Evolutionary conservation across 1,140 invertebrate species (phyloP), one percentile per base, ranked within the genome.

Genomic region (Musca vetustissima): DNA sequence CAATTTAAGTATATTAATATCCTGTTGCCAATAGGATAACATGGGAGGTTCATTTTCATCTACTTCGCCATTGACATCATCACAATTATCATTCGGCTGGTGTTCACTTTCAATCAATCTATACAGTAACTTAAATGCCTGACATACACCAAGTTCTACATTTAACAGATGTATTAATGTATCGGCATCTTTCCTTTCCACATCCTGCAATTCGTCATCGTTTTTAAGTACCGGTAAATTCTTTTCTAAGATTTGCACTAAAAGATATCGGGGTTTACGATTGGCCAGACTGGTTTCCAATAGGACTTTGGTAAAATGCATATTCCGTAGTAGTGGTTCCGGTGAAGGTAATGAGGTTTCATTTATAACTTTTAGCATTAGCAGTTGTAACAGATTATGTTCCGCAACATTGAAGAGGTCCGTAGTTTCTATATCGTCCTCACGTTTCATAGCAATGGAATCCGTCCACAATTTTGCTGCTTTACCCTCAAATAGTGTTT

Each of bases 391-490:
- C 6, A 43, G 36, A 13, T 43, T 43, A 0, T 57, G 61, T 43
- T 32, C n/a, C 11, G 8, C 36, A 19, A 1, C 17, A 19, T 24
- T 22, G 8, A 43, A 8, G 8, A 43, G 19, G 47, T 47, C 25
- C 19, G 64, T 21, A 13, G 47, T 28, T 22, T 22, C 8, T 24
- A n/a, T 15, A 2, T 24, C 1, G 59, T 49, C 59, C 65, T 52
- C 17, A 65, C 67, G 73, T n/a, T 67, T 47, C 21, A 64, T 49
- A 13, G 55, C 49, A 48, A 80, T 47, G 1, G 75, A 69, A 70
- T 80, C 78, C 8, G 72, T 72, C 78, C 78, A 80, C 7, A 80
- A 22, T 14, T 78, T 78, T 17, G 59, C 74, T 11, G 76, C 78
- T 15, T 61, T 61, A 0, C 66, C 70, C 11, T 72, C 52, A n/a